phyloP scores from a whole-genome alignment of 2,797 vertebrate genomes.

The Propithecus perrieri region DNA sequence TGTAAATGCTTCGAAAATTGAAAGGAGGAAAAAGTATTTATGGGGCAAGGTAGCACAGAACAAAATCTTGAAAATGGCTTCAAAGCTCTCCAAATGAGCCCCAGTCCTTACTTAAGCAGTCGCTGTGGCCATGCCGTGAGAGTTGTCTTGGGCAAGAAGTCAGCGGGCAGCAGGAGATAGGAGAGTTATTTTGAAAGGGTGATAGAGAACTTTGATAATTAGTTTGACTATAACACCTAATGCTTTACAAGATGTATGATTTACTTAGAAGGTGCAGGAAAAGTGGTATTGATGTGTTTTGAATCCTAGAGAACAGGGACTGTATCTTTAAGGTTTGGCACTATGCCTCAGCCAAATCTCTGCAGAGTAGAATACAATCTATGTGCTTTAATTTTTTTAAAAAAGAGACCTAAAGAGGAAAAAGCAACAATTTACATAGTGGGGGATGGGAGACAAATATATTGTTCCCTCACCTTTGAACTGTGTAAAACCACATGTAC shows the following conservation, averaged over 20 bases:
- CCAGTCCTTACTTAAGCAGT: background rate
- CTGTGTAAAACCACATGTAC: background rate
- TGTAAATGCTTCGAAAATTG: constrained; percentile 10
- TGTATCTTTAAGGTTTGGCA: constrained; percentile 23
- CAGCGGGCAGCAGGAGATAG: background rate
- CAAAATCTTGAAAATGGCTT: constrained; percentile 52
- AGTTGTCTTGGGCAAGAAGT: constrained; percentile 29
- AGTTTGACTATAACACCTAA: background rate
- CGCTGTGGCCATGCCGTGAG: background rate
- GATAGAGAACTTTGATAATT: constrained; percentile 39
- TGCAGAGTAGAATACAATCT: background rate
- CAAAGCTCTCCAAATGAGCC: background rate
- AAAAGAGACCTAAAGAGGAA: too few species aligned
- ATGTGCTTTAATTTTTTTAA: background rate
- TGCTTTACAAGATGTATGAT: background rate
- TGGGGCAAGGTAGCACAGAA: background rate
- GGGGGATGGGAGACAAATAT: background rate
- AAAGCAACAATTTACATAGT: background rate
- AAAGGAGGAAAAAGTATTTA: constrained; percentile 13
- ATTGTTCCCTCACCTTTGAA: background rate
- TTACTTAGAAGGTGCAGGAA: constrained; percentile 15
- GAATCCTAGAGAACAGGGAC: background rate
- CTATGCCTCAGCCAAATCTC: background rate
- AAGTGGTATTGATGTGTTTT: background rate
- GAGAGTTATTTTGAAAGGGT: constrained; percentile 33